phyloP scores from a whole-genome alignment of 2,113 vertebrate species.

The Pachyramphus minor region DNA sequence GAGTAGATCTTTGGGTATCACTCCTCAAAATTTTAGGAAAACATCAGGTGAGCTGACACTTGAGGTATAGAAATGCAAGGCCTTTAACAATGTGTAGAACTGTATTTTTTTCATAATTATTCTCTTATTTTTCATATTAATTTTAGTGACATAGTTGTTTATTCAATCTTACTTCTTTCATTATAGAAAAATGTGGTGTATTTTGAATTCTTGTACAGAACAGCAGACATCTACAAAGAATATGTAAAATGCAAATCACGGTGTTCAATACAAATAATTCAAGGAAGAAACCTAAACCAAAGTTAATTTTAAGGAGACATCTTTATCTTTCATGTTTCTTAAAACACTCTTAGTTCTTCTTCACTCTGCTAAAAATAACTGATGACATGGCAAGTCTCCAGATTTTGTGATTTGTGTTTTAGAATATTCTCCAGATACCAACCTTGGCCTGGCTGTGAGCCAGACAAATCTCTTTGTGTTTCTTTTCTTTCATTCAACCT shows the following conservation, averaged over 20 bases:
- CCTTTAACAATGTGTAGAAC: neutral
- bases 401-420: conserved; percentile 3
- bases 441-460: neutral
- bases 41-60: neutral
- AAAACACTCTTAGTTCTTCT: neutral
- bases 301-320: neutral
- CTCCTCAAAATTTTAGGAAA: neutral
- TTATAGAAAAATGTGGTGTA: neutral
- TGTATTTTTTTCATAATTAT: neutral
- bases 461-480: neutral
- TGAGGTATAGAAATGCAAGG: neutral
- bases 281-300: neutral
- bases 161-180: neutral
- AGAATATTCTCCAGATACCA: conserved; percentile 20
- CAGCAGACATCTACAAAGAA: neutral
- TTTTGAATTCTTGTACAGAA: neutral
- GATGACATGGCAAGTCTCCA: neutral
- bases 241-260: neutral
- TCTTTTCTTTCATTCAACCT: conserved; percentile 2
- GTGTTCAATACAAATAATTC: neutral
- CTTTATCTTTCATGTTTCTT: neutral
- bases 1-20: neutral
- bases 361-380: conserved; percentile 17
- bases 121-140: neutral
- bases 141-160: neutral